Evolutionary conservation across 2,888 invertebrate genomes (phyloP).

Genomic region (Lasioglossum calceatum): DNA sequence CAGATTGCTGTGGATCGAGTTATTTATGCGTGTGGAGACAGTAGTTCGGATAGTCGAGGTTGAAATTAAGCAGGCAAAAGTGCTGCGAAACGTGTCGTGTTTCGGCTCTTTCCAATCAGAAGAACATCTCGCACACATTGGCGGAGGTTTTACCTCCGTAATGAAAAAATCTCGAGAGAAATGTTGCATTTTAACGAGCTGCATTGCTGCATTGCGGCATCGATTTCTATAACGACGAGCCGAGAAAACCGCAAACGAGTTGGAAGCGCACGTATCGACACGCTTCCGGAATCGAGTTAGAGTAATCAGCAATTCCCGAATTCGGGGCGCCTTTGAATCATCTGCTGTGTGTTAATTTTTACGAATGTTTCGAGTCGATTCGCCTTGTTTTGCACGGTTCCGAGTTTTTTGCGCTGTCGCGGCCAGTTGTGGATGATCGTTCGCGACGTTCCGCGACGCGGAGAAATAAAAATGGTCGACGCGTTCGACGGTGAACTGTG

Average conservation of each 20-base stretch:
- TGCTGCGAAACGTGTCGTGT: no score
- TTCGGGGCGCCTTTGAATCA: not conserved
- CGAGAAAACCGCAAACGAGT: not conserved
- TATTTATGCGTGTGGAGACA: no score
- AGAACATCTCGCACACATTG: no score
- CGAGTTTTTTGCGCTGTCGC: not conserved
- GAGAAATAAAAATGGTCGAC: not conserved
- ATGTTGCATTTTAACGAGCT: not conserved
- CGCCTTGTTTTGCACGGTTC: no score
- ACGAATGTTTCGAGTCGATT: not conserved
- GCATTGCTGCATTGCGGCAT: not conserved
- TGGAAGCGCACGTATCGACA: not conserved
- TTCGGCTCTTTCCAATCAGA: no score
- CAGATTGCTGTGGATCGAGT: no score
- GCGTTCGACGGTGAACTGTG: not conserved
- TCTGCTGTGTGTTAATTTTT: not conserved
- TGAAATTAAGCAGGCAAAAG: no score
- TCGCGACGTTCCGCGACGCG: not conserved
- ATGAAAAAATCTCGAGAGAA: no score
- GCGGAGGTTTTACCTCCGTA: no score
- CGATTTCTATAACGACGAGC: not conserved
- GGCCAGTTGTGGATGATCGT: no score
- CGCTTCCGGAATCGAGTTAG: not conserved
- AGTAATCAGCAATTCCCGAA: not conserved
- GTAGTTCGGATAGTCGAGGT: no score